Evolutionary conservation across 1,140 invertebrate genomes (phyloP).

Genomic region (Coenobita brevimanus): DNA sequence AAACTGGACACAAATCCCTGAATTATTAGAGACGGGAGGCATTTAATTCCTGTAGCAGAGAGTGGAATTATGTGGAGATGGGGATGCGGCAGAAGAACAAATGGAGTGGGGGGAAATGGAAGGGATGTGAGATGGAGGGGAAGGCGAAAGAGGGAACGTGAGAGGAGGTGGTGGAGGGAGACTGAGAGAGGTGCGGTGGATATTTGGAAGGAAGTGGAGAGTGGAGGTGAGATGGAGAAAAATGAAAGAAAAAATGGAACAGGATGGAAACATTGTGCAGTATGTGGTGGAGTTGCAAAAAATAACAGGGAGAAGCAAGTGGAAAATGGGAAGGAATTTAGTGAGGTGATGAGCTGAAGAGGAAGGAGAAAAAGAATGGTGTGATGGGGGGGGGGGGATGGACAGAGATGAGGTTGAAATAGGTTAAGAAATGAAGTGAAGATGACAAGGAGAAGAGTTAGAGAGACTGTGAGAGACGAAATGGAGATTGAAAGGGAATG

Average conservation of each 20-base stretch:
- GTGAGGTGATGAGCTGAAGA: background rate
- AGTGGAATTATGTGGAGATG: too few relatives aligned
- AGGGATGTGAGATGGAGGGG: background rate
- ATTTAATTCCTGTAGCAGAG: too few relatives aligned
- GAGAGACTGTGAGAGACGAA: too few relatives aligned
- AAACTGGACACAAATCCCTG: too few relatives aligned
- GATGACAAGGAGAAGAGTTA: too few relatives aligned
- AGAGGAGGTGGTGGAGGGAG: background rate
- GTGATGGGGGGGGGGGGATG: too few relatives aligned
- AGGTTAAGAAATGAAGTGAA: too few relatives aligned
- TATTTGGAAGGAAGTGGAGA: background rate
- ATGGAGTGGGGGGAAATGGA: background rate
- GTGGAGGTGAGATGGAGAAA: background rate
- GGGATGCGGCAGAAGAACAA: background rate
- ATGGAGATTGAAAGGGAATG: too few relatives aligned
- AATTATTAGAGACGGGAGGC: too few relatives aligned
- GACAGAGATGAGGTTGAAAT: too few relatives aligned
- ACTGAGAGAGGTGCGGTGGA: background rate
- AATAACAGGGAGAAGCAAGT: background rate
- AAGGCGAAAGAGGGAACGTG: background rate
- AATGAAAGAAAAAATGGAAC: background rate
- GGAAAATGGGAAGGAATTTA: background rate
- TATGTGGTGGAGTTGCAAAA: background rate
- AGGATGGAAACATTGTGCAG: background rate
- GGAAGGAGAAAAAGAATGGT: background rate